Evolutionary conservation across 2,797 vertebrate genomes (phyloP), one percentile per base, ranked within the genome.

Genomic region (Botia kubotai): DNA sequence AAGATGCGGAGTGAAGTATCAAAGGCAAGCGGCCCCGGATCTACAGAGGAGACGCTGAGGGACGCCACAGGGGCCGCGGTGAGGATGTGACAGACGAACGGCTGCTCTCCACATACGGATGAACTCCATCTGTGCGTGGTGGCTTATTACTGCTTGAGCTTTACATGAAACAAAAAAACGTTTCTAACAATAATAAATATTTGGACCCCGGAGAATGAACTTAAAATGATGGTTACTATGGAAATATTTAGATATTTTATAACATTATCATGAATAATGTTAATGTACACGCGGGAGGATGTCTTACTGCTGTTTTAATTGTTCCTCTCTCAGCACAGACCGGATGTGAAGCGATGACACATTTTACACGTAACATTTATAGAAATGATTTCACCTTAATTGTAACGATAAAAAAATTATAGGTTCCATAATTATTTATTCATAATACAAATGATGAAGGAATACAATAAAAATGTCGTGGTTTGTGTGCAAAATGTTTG

Each of bases 1-100:
- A 91, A 92, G 93, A 94, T 91, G 89, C 92, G 88, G 89, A 92
- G 88, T 91, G 92, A 93, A 92, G 91, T 91, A 93, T 94, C 93
- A 94, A 94, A 94, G 92, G 88, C 67, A 83, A 57, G 79, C 91
- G 89, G 85, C 88, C 87, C 89, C 92, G 90, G 91, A 92, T 93
- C 91, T 91, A 89, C 91, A 89, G 87, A 90, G 89, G 91, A 93
- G 93, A 92, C 33, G 33, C 33, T 3, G 33, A 33, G 33, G 33
- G 33, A 33, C 89, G 89, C 90, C 89, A 87, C 83, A 70, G 91
- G 88, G 91, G 92, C 91, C 87, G 89, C 89, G 77, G 90, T 77
- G 89, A 92, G 88, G 87, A 89, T 89, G 88, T 88, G 90, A 92
- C 93, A 91, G 91, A 91, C 90, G 21, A 12, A 23, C 57, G 57